Percentiles rank a stretch among this genome's conserved stretches.
Conservation (phyloP, 2,797 vertebrate genomes). For the Steatocranus sp. region DNA sequence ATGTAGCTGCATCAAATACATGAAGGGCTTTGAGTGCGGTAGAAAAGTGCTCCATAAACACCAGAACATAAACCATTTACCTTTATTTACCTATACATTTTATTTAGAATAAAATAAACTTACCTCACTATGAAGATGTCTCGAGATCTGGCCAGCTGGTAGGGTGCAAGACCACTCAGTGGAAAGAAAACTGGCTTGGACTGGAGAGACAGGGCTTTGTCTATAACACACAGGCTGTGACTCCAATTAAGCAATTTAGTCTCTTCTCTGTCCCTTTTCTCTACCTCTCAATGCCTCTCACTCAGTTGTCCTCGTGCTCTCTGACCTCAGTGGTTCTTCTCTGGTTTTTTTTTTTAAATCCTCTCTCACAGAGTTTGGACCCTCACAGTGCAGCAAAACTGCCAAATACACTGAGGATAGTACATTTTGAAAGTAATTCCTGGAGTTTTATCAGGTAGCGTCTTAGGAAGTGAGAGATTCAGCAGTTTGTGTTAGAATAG, state of each 20-base stretch:
- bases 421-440: not conserved
- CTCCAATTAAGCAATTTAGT: constrained; percentile 68
- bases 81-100: not conserved
- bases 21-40: not conserved
- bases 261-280: constrained; percentile 12
- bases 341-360: not conserved
- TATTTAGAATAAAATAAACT: constrained; percentile 6
- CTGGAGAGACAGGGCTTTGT: constrained; percentile 38
- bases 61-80: not conserved
- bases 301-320: not conserved
- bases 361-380: not conserved
- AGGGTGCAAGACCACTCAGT: constrained; percentile 29
- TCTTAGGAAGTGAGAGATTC: not conserved
- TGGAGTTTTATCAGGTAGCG: not conserved
- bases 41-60: not conserved
- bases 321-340: not conserved
- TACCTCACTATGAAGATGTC: constrained; percentile 57
- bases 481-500: not conserved
- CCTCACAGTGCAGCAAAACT: not conserved
- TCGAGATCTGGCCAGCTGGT: constrained; percentile 30
- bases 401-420: not conserved
- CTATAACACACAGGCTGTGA: constrained; percentile 68
- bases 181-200: constrained; percentile 18
- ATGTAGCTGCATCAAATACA: not conserved
- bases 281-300: not conserved